Evolutionary conservation across 2,113 vertebrate genomes (phyloP), one percentile per base, ranked within the genome.

Genomic region (Stigmatopora argus): DNA sequence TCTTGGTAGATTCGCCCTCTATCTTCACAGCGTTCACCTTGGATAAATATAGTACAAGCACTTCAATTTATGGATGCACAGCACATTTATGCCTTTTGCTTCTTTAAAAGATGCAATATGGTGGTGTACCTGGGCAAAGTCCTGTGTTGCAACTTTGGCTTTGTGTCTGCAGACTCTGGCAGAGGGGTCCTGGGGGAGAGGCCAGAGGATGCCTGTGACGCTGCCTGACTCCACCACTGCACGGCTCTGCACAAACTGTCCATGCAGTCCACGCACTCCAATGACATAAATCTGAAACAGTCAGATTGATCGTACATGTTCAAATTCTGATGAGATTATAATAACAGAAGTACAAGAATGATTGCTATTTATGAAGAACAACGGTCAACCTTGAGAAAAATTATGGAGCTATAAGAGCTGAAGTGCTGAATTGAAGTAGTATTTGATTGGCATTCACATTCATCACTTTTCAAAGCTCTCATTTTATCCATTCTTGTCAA

Each of bases 211-310:
- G 66, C 21, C 94, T 90, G 78, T 83, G 89, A 14, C 93, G 90
- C 49, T 92, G 87, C 35, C 88, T 91, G 83, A 92, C 91, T 0
- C 94, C 94, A 0, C 94, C 94, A 0, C 86, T 90, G 69, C 95
- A 96, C 3, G 94, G 91, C 12, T 91, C 86, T 2, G 83, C 89
- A 67, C 95, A 97, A 1, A 85, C 85, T 0, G 92, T 92, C 95
- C 95, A 98, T 0, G 80, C 21, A 0, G 90, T 90, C 95, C 95
- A 96, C 0, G 26, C 52, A 35, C 90, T 88, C 95, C 95, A 97
- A 66, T 89, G 85, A 74, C 95, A 95, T 41, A 75, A 52, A 68
- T 93, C 95, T 97, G 47, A 14, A 76, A 44, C 59, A 19, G 26
- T 5, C 12, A 56, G 31, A 31, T 3, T 17, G 1, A 56, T 57